phyloP scores from a whole-genome alignment of 1,140 invertebrate species.

The Drosophila orosa region DNA sequence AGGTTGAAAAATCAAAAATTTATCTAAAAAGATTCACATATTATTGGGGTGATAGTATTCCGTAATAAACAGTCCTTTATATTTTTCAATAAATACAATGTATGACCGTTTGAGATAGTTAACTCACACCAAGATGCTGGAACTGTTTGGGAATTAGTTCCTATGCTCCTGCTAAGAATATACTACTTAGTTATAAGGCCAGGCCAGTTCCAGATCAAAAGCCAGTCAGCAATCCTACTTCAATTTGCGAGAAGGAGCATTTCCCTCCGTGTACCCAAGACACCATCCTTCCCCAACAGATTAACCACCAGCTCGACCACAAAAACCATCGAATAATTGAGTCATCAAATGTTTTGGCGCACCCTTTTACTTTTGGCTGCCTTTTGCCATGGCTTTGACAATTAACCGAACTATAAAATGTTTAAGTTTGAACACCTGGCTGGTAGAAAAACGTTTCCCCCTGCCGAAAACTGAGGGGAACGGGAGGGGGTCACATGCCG shows the following conservation, averaged over 20 bases:
- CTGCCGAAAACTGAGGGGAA: slow-evolving; percentile 9
- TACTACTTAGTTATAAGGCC: too few species aligned
- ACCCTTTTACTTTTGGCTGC: slow-evolving; percentile 51
- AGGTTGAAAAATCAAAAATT: too few species aligned
- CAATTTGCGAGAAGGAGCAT: background rate
- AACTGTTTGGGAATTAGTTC: too few species aligned
- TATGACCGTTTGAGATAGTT: too few species aligned
- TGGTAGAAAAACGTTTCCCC: slow-evolving; percentile 43
- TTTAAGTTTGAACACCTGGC: slow-evolving; percentile 80
- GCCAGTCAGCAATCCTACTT: too few species aligned
- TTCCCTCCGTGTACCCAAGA: background rate
- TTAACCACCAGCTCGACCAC: slow-evolving; percentile 50
- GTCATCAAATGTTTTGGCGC: slow-evolving; percentile 76
- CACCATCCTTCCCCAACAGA: background rate
- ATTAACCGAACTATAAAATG: slow-evolving; percentile 83
- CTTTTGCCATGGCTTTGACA: slow-evolving; percentile 64
- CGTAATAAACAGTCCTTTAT: too few species aligned
- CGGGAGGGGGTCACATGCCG: slow-evolving; percentile 23
- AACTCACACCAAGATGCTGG: too few species aligned
- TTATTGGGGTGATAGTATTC: too few species aligned
- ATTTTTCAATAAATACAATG: too few species aligned
- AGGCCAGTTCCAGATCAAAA: background rate
- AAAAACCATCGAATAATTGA: slow-evolving; percentile 79
- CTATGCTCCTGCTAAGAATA: too few species aligned
- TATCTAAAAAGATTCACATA: too few species aligned